Evolutionary conservation across 1,140 invertebrate species (phyloP), one percentile per base, ranked within the genome.

Genomic region (Euborellia annulipes): DNA sequence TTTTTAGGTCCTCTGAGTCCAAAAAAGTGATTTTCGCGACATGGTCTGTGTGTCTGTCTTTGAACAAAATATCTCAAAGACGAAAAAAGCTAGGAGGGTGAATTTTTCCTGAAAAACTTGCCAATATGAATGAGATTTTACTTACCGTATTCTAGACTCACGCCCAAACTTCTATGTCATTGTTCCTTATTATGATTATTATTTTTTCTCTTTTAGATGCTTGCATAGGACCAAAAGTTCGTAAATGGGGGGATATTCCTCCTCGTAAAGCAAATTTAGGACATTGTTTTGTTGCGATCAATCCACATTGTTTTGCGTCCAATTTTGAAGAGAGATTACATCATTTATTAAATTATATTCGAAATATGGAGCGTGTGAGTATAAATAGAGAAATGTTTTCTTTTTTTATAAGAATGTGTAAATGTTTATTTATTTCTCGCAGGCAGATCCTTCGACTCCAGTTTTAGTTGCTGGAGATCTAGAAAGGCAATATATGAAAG

Each of bases 251-350:
- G 18, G 37, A 20, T 7, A 13, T n/a, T 1, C 77, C 78, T 27
- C 68, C 69, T 20, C 36, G 21, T 18, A 57, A 66, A 3, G 87
- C 89, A 1, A 72, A 95, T 66, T 63, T 95, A 54, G 89, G 89
- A 0, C 91, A 95, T 45, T 87, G 86, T 56, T 96, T 93, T 61
- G 75, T 94, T 22, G 90, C 85, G 0, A 72, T 96, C 6, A 73
- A 95, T 69, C 87, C 89, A 0, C 66, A 76, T 3, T 76, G 69
- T 52, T 95, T 96, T 67, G 82, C 76, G 1, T 72, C 79, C 1
- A 83, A 80, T 2, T 92, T 94, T 54, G 65, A 76, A 45, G 75
- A 78, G 2, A 71, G 90, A 43, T 63, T 95, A 55, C 64, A 71
- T 30, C 56, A 27, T 14, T 40, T 58, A 11, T 62, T 82, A 36